Evolutionary conservation across 1,140 invertebrate species (phyloP), one percentile per base, ranked within the genome.

Genomic region (Drosophila parabipectinata): DNA sequence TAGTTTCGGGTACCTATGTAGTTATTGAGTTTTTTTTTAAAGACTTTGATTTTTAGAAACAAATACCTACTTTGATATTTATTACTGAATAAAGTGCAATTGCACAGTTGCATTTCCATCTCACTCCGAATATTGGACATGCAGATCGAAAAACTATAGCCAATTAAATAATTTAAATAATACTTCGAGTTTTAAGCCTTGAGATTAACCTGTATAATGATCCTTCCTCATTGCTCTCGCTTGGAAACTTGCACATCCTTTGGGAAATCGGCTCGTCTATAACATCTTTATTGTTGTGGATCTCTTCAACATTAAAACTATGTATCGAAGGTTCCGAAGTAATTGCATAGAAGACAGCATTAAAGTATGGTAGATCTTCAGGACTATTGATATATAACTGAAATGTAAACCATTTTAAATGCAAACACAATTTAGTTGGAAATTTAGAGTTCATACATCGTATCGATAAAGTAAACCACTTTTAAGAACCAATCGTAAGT

Each of bases 341-440:
- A 9, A 81, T 41, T 0, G 54, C 21, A 10, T 64, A 77, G 0
- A 50, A 53, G 4, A 81, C 37, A 0, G 82, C 69, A 71, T 85
- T 85, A 14, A 85, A 85, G 45, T 87, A 87, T 0, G 81, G 81
- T 3, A 87, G 45, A 60, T 85, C 82, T 32, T 85, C 81, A 0
- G 81, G 81, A 32, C 81, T 85, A n/a, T 74, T 64, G 12, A 85
- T 60, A 15, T 61, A 85, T 15, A 85, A 41, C 81, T 83, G 12
- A 34, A 50, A 26, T 24, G 0, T 47, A 5, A 10, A 15, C 10
- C 30, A 18, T 12, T 28, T 15, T 18, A 18, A 18, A 18, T 18
- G 18, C 18, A 18, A 18, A 7, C 26, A 28, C 14, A 44, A 18
- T 12, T 10, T 7, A 6, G 10, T 3, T 1, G 2, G 12, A 26